These are phyloP conservation scores for Dynastes hyllus DNA, from an alignment of 2,888 invertebrate genomes.

Conservation along the genomic window DNA sequence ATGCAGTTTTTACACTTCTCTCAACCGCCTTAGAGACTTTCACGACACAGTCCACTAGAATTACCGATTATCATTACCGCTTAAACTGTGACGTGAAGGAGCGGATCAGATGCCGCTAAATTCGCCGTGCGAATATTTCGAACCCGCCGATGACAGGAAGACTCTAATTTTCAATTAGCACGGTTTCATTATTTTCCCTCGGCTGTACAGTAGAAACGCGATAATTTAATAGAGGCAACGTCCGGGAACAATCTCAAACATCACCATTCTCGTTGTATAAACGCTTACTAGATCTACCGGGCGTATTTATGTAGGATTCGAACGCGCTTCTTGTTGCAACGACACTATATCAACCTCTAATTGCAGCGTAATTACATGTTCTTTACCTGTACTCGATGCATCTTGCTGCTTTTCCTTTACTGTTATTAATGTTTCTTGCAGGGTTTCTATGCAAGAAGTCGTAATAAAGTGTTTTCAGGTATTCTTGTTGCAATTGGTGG, in stretches of 20 bases:
- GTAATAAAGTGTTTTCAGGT: background rate
- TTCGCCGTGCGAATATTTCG: constrained; percentile 28
- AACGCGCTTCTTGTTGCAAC: background rate
- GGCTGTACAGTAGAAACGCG: constrained; percentile 23
- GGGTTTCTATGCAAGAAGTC: background rate
- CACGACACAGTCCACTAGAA: constrained; percentile 7
- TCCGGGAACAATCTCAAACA: constrained; percentile 28
- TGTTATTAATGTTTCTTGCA: background rate
- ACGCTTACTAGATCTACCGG: background rate
- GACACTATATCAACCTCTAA: constrained; percentile 40
- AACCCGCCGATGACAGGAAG: constrained; percentile 18
- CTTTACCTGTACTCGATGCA: background rate
- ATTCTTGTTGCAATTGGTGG: too few species aligned
- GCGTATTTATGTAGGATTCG: constrained; percentile 17
- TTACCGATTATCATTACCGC: constrained; percentile 13
- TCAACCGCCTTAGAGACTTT: background rate
- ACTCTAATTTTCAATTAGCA: constrained; percentile 36
- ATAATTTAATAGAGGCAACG: constrained; percentile 26
- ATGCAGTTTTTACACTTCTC: too few species aligned
- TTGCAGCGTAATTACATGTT: constrained; percentile 24
- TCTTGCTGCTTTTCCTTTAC: background rate
- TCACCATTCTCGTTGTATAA: constrained; percentile 6
- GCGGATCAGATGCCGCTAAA: background rate
- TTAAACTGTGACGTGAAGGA: constrained; percentile 1
- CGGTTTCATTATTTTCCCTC: constrained; percentile 32